Evolutionary conservation across 2,113 vertebrate species (phyloP).

Genomic region (Neotragus moschatus): DNA sequence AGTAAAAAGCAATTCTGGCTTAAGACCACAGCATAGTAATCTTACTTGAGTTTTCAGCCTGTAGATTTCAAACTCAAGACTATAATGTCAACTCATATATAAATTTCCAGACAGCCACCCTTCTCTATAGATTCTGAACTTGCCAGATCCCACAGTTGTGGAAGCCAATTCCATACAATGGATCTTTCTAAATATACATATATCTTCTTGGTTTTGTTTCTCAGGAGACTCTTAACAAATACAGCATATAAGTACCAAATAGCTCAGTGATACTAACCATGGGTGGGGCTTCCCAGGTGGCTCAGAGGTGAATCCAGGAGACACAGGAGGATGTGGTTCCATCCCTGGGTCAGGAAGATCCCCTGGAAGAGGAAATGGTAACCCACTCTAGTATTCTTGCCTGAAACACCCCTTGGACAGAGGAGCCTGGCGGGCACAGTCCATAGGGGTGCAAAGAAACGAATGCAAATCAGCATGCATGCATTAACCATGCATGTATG

Average conservation of each 20-base stretch:
- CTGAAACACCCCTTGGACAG: neutral
- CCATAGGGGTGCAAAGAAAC: accelerated
- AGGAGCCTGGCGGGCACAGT: neutral
- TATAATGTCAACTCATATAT: neutral
- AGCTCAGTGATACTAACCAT: neutral
- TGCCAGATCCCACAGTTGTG: neutral
- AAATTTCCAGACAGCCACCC: neutral
- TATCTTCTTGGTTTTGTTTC: neutral
- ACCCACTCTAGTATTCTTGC: neutral
- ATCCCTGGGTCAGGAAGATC: neutral
- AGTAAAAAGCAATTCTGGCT: neutral
- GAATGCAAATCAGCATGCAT: neutral
- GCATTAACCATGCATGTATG: neutral
- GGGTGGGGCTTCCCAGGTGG: neutral
- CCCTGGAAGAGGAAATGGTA: neutral
- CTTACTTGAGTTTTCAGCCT: neutral
- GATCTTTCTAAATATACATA: neutral
- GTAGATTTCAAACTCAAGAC: neutral
- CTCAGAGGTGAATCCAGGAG: neutral
- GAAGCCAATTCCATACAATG: neutral
- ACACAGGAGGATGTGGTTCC: neutral
- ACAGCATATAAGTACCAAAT: neutral
- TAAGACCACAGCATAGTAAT: neutral
- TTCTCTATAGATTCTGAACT: neutral
- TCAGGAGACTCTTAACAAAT: neutral